Conservation (phyloP, 2,888 invertebrate species). For the Exephanes ischioxanthus region DNA sequence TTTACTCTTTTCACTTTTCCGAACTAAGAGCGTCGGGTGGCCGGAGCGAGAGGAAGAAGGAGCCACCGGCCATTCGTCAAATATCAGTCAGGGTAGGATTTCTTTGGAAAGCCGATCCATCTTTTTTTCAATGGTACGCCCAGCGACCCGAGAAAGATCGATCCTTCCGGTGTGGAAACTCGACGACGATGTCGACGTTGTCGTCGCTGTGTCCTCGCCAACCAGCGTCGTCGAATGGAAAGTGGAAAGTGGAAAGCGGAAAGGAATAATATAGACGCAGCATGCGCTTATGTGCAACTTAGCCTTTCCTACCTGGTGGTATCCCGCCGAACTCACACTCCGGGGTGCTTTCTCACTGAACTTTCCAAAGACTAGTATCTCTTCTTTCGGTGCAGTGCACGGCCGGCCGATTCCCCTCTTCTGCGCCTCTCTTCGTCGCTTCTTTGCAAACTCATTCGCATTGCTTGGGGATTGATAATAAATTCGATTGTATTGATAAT, state of each 20-base stretch:
- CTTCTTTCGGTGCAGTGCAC: constrained; percentile 27
- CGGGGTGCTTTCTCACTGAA: constrained; percentile 51
- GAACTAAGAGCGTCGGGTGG: constrained; percentile 5
- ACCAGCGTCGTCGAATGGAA: constrained; percentile 22
- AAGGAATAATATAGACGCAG: constrained; percentile 46
- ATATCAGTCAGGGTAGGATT: constrained; percentile 66
- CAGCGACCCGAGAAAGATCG: constrained; percentile 55
- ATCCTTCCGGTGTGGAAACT: constrained; percentile 41
- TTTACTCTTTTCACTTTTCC: constrained; percentile 20
- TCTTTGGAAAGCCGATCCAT: constrained; percentile 68
- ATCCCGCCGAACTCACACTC: constrained; percentile 11
- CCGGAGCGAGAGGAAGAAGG: constrained; percentile 10
- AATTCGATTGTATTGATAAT: constrained; percentile 37
- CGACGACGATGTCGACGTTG: constrained; percentile 19
- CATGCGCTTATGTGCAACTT: constrained; percentile 32
- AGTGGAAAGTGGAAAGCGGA: background rate
- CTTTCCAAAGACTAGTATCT: constrained; percentile 58
- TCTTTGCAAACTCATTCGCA: constrained; percentile 62
- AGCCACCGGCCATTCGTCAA: constrained; percentile 68
- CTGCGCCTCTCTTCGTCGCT: background rate
- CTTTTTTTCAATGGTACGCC: constrained; percentile 61
- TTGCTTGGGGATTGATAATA: constrained; percentile 60
- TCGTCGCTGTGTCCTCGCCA: constrained; percentile 30
- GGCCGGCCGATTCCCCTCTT: constrained; percentile 56
- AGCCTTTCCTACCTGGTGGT: constrained; percentile 13